Percentiles rank a stretch among this genome's conserved stretches.
Evolutionary conservation across 2,888 invertebrate species (phyloP).

Genomic region (Aspidapion aeneum): DNA sequence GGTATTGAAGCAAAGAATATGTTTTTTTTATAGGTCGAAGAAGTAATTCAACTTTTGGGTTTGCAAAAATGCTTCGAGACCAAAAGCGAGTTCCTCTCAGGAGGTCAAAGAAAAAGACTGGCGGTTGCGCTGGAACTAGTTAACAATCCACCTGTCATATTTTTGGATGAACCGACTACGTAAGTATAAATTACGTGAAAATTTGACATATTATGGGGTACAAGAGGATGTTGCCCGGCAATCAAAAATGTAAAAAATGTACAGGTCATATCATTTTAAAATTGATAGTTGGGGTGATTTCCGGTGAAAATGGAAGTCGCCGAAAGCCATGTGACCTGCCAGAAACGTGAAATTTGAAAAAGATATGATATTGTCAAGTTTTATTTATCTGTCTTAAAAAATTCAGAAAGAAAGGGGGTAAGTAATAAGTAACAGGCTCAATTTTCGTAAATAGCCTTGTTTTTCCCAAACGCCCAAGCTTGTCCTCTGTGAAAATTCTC

Average conservation of each 20-base stretch:
- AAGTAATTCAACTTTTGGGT: slow-evolving; percentile 69
- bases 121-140: slow-evolving; percentile 75
- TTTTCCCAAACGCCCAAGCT: too few species aligned
- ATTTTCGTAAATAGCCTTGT: too few species aligned
- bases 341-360: too few species aligned
- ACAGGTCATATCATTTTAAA: too few species aligned
- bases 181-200: slow-evolving; percentile 46
- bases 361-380: too few species aligned
- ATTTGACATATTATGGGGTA: neutral
- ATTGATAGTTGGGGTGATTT: too few species aligned
- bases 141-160: slow-evolving; percentile 79
- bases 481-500: too few species aligned
- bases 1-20: neutral
- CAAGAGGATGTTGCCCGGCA: neutral
- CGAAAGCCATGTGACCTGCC: too few species aligned
- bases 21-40: slow-evolving; percentile 56
- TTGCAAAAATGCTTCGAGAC: slow-evolving; percentile 63
- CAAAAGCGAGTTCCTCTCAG: slow-evolving; percentile 63
- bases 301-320: too few species aligned
- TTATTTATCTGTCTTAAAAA: too few species aligned
- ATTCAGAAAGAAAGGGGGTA: too few species aligned
- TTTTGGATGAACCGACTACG: slow-evolving; percentile 81
- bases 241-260: neutral
- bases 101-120: slow-evolving; percentile 74
- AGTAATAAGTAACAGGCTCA: too few species aligned